These are phyloP conservation scores for Cotesia typhae DNA, from an alignment of 1,140 invertebrate genomes.

Conservation along the genomic window DNA sequence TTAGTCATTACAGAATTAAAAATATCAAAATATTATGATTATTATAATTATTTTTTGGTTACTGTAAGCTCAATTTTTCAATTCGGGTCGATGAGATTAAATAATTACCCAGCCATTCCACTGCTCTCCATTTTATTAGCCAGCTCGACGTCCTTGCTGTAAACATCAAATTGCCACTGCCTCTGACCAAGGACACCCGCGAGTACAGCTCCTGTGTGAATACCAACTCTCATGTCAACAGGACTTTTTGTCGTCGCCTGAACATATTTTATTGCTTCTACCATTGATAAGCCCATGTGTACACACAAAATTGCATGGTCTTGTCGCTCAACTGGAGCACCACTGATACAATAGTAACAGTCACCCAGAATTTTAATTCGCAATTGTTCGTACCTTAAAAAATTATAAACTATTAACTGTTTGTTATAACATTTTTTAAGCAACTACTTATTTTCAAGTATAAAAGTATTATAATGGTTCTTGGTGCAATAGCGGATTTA, in stretches of 20 bases:
- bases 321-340: constrained; percentile 84
- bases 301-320: constrained; percentile 95
- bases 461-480: no score
- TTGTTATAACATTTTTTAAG: not conserved
- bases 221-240: constrained; percentile 97
- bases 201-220: constrained; percentile 95
- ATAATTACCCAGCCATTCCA: constrained; percentile 89
- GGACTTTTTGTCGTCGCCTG: constrained; percentile 93
- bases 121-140: constrained; percentile 99
- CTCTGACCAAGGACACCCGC: constrained; percentile 95
- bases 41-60: no score
- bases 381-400: constrained; percentile 89
- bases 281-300: constrained; percentile 96
- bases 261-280: constrained; percentile 97
- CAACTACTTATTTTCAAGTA: no score
- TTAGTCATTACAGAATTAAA: no score
- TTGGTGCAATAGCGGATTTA: no score
- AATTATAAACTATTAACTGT: constrained; percentile 27
- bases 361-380: constrained; percentile 95
- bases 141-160: constrained; percentile 95
- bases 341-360: constrained; percentile 96
- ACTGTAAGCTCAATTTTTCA: no score
- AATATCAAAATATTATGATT: no score
- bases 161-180: constrained; percentile 99
- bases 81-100: constrained; percentile 15